Base-by-base conservation (phyloP, 2,888 invertebrate genomes). In the Drepana falcataria region DNA sequence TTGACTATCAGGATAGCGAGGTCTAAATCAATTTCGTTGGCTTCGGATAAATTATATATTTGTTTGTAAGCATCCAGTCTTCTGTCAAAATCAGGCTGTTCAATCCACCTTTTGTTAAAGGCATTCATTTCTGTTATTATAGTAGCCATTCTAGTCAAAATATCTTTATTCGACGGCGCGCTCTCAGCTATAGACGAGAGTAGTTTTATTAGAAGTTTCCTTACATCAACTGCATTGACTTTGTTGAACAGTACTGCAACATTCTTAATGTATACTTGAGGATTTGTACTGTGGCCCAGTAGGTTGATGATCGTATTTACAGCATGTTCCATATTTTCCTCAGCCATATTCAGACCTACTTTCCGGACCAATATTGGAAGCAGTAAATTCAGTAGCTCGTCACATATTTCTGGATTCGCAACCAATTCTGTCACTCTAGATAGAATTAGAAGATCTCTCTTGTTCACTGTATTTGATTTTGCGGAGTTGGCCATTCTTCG, bases 61-160 rank as follows among this genome's bases (percentile, higher is more conserved):
- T 91, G 85, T 67, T 93, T 94, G 67, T 97, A 96, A 0, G 96
- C 96, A 54, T 95, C 94, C 35, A 98, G 90, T 66, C 99, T 92
- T 66, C 92, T 92, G 59, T 96, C 94, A 70, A 96, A 98, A 85
- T 99, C 97, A 0, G 98, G 98, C 76, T 99, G 98, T 68, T 98
- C 98, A n/a, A 98, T 92, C 94, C 96, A 96, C 61, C 95, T 93
- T 49, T 93, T 92, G 82, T 98, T 96, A 92, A 94, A 98, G 0
- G 98, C 95, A 83, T 99, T 99, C 67, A 98, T 92, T 78, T 95
- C 93, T 3, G 79, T 76, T 2, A 96, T 82, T 9, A 95, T 72
- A 9, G 90, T 79, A 0, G 93, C 90, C 54, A 93, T 89, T 54
- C 91, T 87, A 48, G 90, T 88, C 52, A 94, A 71, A 47, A 83